A percentile compares a stretch with the other conserved stretches of the same genome.
Evolutionary conservation across 1,140 invertebrate genomes (phyloP).

Genomic region (Drosophila pachea): DNA sequence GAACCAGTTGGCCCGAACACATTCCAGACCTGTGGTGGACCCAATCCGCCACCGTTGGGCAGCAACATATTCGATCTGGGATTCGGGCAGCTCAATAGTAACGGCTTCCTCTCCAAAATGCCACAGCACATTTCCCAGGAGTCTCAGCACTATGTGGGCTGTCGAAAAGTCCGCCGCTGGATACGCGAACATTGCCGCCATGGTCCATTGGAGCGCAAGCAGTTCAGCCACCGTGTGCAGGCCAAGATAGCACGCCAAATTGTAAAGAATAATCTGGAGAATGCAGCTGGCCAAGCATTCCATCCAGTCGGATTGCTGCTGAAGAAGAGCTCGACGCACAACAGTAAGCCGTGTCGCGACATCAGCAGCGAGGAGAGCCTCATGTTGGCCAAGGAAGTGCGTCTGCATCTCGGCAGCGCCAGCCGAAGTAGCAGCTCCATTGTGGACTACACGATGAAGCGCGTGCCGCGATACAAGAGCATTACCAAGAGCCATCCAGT

Average conservation of each 20-base stretch:
- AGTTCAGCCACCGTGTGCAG: constrained; percentile 11
- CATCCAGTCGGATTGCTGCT: neutral
- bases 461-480: too few species aligned
- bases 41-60: neutral
- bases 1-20: constrained; percentile 30
- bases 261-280: constrained; percentile 41
- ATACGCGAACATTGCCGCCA: constrained; percentile 52
- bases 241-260: constrained; percentile 40
- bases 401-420: constrained; percentile 20
- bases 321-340: neutral
- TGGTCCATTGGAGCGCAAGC: constrained; percentile 22
- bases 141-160: constrained; percentile 34
- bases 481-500: neutral
- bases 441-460: neutral
- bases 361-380: constrained; percentile 16
- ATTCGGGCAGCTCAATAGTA: constrained; percentile 32
- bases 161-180: constrained; percentile 42
- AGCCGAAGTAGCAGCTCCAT: constrained; percentile 23
- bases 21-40: constrained; percentile 15
- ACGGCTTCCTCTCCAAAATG: constrained; percentile 21
- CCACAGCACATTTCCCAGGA: neutral
- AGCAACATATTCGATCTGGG: constrained; percentile 55
- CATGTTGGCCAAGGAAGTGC: neutral
- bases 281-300: neutral
- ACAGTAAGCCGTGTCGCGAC: neutral